Evolutionary conservation across 53 echinoderm and acorn worm species (phyloP), one percentile per base, ranked within the genome.

Genomic region (Crossaster papposus): DNA sequence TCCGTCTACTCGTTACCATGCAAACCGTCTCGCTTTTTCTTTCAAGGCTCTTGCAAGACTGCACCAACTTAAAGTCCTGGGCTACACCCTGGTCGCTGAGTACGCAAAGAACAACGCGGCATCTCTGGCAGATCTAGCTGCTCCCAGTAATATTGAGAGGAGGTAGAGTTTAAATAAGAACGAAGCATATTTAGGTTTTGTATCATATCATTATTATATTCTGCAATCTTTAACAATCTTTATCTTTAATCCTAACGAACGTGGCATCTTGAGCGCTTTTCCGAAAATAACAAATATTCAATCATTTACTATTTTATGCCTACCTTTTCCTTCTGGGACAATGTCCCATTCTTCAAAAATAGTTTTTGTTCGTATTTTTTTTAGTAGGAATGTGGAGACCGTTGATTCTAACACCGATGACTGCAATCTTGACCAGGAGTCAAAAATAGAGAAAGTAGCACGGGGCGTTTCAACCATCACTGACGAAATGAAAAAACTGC

Each of bases 31-130:
- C 9, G 30, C 34, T 72, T 30, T 72, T 72, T 11, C 23, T 72
- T 22, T 81, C 29, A 71, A 97, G 97, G 95, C 97, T 18, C 81
- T 97, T 24, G 50, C 89, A 50, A 73, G 95, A 33, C 87, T 97
- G 1, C 97, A 97, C 77, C 97, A 97, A 63, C 77, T 97, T 64
- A 89, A 92, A 53, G 88, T 97, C 26, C 87, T 94, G 34, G 97
- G 94, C 28, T 94, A 94, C 34, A 90, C 95, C 20, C 81, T 97
- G 83, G 90, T 93, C 15, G 97, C 89, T 20, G 95, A 97, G 53
- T 97, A 89, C 91, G 97, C 95, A 14, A 95, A 85, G 68, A 94
- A 70, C 81, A 94, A 76, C 30, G 58, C 44, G 30, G 81, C 58
- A 24, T 35, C 55, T 18, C 34, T 79, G 82, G 72, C 88, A 54